phyloP scores from a whole-genome alignment of 1,140 invertebrate species.

The Drosophila ananassae region DNA sequence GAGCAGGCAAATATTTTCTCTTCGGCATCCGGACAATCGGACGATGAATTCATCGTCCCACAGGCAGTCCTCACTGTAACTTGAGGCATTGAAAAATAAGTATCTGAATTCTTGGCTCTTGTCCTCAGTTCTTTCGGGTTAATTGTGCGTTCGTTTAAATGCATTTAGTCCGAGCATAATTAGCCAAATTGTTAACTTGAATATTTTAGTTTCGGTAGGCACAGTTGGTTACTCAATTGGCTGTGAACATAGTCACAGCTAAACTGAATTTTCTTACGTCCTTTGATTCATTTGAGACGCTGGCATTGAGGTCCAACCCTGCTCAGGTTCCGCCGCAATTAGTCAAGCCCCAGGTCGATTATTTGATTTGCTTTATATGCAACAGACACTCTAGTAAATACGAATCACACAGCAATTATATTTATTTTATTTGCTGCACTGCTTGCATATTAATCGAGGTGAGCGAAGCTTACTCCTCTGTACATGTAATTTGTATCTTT shows the following conservation, averaged over 20 bases:
- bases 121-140: slow-evolving; percentile 17
- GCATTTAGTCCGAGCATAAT: slow-evolving; percentile 47
- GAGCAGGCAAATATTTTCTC: slow-evolving; percentile 22
- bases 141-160: slow-evolving; percentile 42
- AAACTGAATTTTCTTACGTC: neutral
- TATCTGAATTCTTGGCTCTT: slow-evolving; percentile 39
- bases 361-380: slow-evolving; percentile 52
- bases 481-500: slow-evolving; percentile 44
- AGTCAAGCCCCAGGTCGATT: slow-evolving; percentile 43
- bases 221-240: slow-evolving; percentile 26
- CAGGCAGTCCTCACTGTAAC: slow-evolving; percentile 26
- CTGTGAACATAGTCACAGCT: slow-evolving; percentile 11
- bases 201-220: slow-evolving; percentile 37
- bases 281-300: neutral
- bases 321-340: slow-evolving; percentile 48
- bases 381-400: slow-evolving; percentile 45
- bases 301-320: slow-evolving; percentile 32
- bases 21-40: neutral
- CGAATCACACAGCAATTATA: slow-evolving; percentile 56
- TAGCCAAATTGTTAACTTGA: slow-evolving; percentile 52
- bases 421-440: slow-evolving; percentile 68
- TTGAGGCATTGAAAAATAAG: slow-evolving; percentile 46
- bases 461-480: slow-evolving; percentile 6
- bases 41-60: neutral
- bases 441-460: slow-evolving; percentile 74